These are phyloP conservation scores for Halictus quadricinctus DNA, from an alignment of 2,888 invertebrate species.

Conservation along the genomic window DNA sequence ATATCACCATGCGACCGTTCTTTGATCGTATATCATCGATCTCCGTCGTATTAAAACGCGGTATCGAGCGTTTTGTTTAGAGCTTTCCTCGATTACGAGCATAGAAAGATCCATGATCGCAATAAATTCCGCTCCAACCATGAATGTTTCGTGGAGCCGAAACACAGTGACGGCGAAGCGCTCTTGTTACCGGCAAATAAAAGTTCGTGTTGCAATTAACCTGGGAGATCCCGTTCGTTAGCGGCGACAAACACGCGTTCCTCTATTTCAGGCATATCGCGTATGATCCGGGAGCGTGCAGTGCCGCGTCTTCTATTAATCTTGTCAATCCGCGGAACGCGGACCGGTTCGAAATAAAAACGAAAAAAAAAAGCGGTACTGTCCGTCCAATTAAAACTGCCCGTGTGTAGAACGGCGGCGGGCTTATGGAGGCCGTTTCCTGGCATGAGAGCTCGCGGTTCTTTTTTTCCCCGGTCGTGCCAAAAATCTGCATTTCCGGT, in stretches of 20 bases:
- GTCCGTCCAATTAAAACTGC: conserved; percentile 16
- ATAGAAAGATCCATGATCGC: neutral
- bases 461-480: conserved; percentile 22
- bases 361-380: neutral
- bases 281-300: neutral
- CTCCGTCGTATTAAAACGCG: neutral
- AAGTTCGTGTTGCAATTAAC: conserved; percentile 13
- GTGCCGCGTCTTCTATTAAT: conserved; percentile 5
- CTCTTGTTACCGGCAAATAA: conserved; percentile 7
- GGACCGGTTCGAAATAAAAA: neutral
- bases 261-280: neutral
- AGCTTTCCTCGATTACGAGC: neutral
- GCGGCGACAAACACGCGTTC: conserved; percentile 15
- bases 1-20: no score
- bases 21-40: no score
- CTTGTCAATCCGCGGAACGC: conserved; percentile 9
- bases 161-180: neutral
- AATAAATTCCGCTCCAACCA: neutral
- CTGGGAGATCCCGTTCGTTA: conserved; percentile 7
- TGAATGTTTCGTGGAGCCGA: neutral
- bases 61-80: neutral
- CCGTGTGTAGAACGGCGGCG: neutral
- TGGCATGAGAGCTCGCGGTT: conserved; percentile 25
- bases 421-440: conserved; percentile 1
- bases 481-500: conserved; percentile 51